phyloP scores from a whole-genome alignment of 2,113 vertebrate genomes.

The Zootoca vivipara region DNA sequence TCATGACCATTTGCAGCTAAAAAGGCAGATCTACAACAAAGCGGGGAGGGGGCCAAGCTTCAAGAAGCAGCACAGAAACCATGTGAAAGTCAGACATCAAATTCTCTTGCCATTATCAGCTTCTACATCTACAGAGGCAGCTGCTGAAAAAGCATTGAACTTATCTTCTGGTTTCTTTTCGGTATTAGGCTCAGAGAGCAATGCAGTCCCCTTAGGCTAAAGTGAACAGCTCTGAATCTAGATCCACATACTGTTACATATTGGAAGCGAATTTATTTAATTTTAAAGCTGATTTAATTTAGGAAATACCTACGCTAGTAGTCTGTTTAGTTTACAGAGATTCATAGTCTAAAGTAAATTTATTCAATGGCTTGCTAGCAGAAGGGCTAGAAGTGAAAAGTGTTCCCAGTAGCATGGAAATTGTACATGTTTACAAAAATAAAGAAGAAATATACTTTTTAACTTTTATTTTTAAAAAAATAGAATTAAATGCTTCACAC shows the following conservation, averaged over 20 bases:
- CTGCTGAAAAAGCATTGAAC: not conserved
- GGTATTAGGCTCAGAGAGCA: not conserved
- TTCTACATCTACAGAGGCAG: not conserved
- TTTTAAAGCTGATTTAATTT: conserved; percentile 12
- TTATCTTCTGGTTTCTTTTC: not conserved
- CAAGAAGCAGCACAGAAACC: not conserved
- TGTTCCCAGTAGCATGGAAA: not conserved
- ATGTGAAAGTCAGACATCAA: not conserved
- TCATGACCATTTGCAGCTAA: not conserved
- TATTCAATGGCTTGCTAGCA: not conserved
- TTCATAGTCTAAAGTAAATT: not conserved
- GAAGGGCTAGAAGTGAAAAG: not conserved
- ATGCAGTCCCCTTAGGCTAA: not conserved
- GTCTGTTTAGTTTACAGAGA: not conserved
- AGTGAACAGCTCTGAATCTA: not conserved
- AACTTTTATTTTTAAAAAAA: not conserved
- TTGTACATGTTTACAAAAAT: not conserved
- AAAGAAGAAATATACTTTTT: not conserved
- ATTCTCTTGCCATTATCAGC: not conserved
- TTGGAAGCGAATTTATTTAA: not conserved
- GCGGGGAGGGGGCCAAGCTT: not conserved
- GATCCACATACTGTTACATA: not conserved
- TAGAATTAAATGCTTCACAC: not conserved
- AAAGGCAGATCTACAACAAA: not conserved
- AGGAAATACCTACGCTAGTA: not conserved